phyloP scores from a whole-genome alignment of 2,113 vertebrate species.

The Prunella fulvescens region DNA sequence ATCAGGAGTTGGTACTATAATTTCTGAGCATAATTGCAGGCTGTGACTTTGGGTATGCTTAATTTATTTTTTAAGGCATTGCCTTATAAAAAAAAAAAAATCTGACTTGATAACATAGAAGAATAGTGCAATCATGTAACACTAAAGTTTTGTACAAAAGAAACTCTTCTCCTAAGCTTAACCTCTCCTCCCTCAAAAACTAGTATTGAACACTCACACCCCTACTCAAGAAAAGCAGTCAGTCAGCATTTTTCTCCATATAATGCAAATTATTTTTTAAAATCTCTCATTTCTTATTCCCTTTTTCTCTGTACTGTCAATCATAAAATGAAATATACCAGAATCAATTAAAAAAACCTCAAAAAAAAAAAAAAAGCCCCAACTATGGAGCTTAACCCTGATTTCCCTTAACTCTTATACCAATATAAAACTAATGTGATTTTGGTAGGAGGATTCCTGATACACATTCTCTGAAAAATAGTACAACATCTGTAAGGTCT shows the following conservation, averaged over 20 bases:
- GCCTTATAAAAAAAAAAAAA: not conserved
- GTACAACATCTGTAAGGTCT: not conserved
- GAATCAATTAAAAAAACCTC: not conserved
- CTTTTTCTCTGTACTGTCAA: not conserved
- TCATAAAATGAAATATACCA: not conserved
- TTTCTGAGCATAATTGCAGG: not conserved
- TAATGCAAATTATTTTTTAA: not conserved
- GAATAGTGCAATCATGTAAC: not conserved
- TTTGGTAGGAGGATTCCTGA: not conserved
- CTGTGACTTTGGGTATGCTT: not conserved
- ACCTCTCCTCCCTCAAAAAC: not conserved
- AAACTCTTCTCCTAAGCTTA: not conserved
- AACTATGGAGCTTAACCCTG: not conserved
- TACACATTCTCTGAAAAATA: not conserved
- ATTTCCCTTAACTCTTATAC: not conserved
- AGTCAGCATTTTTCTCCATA: not conserved
- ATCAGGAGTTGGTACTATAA: not conserved
- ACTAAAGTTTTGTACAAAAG: not conserved
- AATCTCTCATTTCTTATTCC: not conserved
- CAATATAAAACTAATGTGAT: not conserved
- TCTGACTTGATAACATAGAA: not conserved
- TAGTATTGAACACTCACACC: not conserved
- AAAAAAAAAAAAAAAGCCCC: no score
- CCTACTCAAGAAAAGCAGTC: not conserved
- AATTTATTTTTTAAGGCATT: conserved; percentile 18